These are phyloP conservation scores for Stigmatopora nigra DNA, from an alignment of 2,113 vertebrate genomes.

Conservation along the genomic window DNA sequence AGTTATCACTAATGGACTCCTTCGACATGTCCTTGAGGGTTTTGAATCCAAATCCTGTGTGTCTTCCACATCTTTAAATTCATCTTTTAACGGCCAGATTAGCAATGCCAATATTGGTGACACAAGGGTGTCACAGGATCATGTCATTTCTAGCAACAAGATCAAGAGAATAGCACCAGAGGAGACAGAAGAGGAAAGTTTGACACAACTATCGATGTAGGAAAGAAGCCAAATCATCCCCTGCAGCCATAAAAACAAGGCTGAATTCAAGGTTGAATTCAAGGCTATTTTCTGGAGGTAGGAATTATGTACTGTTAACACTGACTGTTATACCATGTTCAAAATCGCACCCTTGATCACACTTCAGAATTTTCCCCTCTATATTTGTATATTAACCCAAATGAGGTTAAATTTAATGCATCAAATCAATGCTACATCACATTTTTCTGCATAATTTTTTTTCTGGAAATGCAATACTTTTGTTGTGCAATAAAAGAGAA, in stretches of 20 bases:
- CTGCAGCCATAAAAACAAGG: constrained; percentile 3
- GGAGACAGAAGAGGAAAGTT: constrained; percentile 19
- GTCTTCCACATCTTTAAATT: constrained; percentile 82
- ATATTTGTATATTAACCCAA: too few relatives aligned
- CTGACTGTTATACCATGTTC: background rate
- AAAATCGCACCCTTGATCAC: background rate
- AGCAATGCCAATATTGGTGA: constrained; percentile 70
- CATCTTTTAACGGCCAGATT: constrained; percentile 78
- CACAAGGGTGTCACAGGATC: constrained; percentile 79
- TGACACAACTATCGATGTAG: constrained; percentile 11
- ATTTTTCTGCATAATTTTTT: too few relatives aligned
- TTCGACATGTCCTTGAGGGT: constrained; percentile 60
- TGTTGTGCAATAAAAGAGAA: too few relatives aligned
- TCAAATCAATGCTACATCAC: too few relatives aligned
- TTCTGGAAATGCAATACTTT: too few relatives aligned
- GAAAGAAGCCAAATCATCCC: background rate
- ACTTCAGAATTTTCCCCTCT: background rate
- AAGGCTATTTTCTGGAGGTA: constrained; percentile 10
- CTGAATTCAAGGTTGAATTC: constrained; percentile 2
- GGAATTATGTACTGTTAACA: constrained; percentile 11
- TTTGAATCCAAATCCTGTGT: constrained; percentile 75
- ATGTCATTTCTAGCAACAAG: constrained; percentile 54
- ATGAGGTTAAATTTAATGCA: too few relatives aligned
- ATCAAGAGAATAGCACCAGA: constrained; percentile 25
- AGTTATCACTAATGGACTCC: constrained; percentile 66